Evolutionary conservation across 2,113 vertebrate genomes (phyloP), one percentile per base, ranked within the genome.

Genomic region (Ctenomys sociabilis): DNA sequence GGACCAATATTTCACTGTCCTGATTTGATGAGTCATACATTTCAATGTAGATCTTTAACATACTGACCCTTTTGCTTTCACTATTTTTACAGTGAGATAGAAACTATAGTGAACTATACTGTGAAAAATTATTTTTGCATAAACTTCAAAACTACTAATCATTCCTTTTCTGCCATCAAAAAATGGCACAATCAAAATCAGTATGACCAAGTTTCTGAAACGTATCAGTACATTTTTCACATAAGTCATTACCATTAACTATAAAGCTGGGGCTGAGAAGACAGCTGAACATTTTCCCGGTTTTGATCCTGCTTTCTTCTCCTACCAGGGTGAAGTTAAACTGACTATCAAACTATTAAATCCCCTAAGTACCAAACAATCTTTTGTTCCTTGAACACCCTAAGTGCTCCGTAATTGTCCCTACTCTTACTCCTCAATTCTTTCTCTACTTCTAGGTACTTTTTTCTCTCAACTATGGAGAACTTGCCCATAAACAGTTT

Each of bases 61-160:
- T 26, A 75, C 9, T 3, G 6, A 88, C 72, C 75, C 35, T 63
- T 77, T 57, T 2, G 49, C 32, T 66, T 80, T 88, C 22, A 3
- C 12, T 0, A 13, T 75, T 59, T 89, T 90, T 49, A 87, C 35
- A 35, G 2, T 30, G 54, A 43, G n/a, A n/a, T n/a, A n/a, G n/a
- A n/a, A n/a, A n/a, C n/a, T n/a, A 93, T 52, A 10, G 0, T 64
- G 59, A n/a, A 59, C 75, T 0, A 17, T 3, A 59, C 28, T 6
- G 30, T 85, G 85, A 94, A 92, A 95, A 85, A 83, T 61, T 17
- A n/a, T 73, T 85, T 70, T 73, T 40, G 63, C 70, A 16, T 17
- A 63, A 40, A 75, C 57, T 32, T 82, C 70, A 43, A 30, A 81
- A 70, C 75, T 70, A 83, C 5, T 30, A 11, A 95, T 64, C n/a